Conservation (phyloP, 2,113 vertebrate species). For the Papio anubis region DNA sequence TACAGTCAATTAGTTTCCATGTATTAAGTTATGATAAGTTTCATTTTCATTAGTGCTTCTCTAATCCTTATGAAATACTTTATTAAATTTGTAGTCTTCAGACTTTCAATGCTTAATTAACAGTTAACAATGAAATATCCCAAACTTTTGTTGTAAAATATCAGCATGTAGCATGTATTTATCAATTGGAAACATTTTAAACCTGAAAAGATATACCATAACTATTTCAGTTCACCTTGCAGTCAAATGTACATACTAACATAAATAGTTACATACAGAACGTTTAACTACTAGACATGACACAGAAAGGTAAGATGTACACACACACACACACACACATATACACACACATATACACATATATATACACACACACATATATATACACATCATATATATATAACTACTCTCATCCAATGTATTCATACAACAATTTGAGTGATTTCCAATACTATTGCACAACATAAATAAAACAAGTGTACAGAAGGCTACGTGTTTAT, state of each 20-base stretch:
- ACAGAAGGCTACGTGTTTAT: slow-evolving; percentile 14
- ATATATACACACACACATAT: no score
- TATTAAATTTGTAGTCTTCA: slow-evolving; percentile 41
- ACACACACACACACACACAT: no score
- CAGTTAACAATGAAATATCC: slow-evolving; percentile 27
- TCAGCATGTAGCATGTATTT: background rate
- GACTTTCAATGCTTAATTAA: slow-evolving; percentile 65
- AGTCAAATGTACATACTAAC: background rate
- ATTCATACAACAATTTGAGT: slow-evolving; percentile 34
- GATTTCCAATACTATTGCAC: slow-evolving; percentile 47
- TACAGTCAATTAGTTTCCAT: background rate
- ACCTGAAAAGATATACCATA: background rate
- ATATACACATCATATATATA: background rate
- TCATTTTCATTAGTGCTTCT: slow-evolving; percentile 28
- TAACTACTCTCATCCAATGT: background rate
- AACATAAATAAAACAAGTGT: slow-evolving; percentile 60
- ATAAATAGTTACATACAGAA: background rate
- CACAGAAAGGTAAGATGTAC: background rate
- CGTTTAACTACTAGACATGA: background rate
- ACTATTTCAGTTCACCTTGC: background rate
- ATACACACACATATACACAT: no score
- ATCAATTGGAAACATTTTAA: background rate
- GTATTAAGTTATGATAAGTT: background rate
- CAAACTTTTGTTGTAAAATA: slow-evolving; percentile 20
- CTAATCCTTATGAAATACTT: slow-evolving; percentile 66